Conservation (phyloP, 2,113 vertebrate species). For the Notechis scutatus region DNA sequence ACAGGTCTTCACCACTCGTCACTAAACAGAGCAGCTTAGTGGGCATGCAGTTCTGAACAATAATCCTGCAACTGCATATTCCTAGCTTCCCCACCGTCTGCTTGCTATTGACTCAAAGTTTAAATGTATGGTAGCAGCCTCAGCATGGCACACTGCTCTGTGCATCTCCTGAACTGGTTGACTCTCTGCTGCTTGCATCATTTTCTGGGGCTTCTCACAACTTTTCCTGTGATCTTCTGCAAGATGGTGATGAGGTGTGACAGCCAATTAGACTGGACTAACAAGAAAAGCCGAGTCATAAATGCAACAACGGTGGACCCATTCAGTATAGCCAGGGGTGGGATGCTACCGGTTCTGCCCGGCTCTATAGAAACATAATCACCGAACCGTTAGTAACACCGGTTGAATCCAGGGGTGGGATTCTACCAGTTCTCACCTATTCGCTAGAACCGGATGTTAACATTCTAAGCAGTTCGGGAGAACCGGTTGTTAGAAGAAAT, state of each 20-base stretch:
- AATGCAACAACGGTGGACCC: neutral
- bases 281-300: neutral
- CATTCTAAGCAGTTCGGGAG: no score
- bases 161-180: neutral
- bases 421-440: no score
- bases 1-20: neutral
- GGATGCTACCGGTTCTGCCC: no score
- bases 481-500: no score
- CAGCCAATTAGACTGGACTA: neutral
- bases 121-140: neutral
- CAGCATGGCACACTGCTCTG: neutral
- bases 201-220: neutral
- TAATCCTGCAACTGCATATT: neutral
- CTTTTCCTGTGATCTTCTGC: neutral
- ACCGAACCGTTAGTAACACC: no score
- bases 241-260: neutral
- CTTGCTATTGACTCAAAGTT: neutral
- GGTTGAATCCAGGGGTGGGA: no score
- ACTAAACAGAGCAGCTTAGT: neutral
- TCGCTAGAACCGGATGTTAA: no score
- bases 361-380: no score
- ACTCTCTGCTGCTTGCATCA: neutral
- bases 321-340: neutral
- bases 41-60: neutral
- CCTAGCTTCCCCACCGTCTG: neutral